phyloP scores from a whole-genome alignment of 1,140 invertebrate genomes.

The Neodiprion pinetum region DNA sequence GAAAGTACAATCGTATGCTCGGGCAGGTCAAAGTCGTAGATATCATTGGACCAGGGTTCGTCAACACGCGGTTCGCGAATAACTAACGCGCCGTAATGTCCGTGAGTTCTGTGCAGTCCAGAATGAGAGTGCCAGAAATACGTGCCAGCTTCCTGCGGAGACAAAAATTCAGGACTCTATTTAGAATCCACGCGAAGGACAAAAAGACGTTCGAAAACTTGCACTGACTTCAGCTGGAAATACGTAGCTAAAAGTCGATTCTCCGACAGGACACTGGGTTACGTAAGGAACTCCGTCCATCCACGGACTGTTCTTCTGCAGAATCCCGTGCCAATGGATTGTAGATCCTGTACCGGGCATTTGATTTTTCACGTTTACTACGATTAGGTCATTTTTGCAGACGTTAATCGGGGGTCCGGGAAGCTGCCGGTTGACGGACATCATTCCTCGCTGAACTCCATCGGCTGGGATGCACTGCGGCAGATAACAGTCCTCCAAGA shows the following conservation, averaged over 20 bases:
- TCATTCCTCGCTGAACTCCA: conserved; percentile 60
- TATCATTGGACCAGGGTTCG: conserved; percentile 29
- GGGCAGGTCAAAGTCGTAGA: conserved; percentile 52
- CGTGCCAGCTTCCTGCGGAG: neutral
- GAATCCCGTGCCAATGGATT: conserved; percentile 66
- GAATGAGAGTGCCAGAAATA: conserved; percentile 29
- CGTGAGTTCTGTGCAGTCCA: conserved; percentile 51
- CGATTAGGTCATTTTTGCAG: conserved; percentile 64
- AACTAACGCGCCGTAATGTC: conserved; percentile 47
- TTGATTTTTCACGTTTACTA: conserved; percentile 67
- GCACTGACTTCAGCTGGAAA: conserved; percentile 60
- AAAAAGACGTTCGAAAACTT: no score
- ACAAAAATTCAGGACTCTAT: neutral
- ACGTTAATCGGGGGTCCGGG: conserved; percentile 69
- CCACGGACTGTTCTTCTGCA: no score
- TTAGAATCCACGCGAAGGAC: neutral
- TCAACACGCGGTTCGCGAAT: conserved; percentile 35
- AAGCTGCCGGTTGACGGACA: conserved; percentile 66
- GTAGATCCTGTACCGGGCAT: conserved; percentile 59
- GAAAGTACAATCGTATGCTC: conserved; percentile 50
- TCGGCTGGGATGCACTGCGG: conserved; percentile 66
- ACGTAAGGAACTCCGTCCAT: conserved; percentile 76
- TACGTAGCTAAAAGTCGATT: conserved; percentile 64
- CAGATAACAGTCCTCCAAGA: conserved; percentile 57
- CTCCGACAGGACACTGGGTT: conserved; percentile 72